A percentile compares a stretch with the other conserved stretches of the same genome.
phyloP scores from a whole-genome alignment of 2,797 vertebrate genomes.

The Protosalanx chinensis region DNA sequence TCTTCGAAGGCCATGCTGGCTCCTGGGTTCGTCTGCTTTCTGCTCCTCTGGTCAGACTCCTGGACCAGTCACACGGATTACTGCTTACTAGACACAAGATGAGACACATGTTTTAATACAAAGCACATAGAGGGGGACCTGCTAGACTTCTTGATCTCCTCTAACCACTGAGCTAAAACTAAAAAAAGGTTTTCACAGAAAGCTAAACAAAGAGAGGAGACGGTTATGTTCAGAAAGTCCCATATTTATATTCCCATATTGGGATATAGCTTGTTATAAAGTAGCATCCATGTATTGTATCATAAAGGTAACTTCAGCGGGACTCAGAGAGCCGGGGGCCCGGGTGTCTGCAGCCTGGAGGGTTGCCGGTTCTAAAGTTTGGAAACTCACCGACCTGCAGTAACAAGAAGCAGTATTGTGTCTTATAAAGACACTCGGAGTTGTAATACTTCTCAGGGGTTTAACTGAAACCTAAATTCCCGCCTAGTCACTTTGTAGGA shows the following conservation, averaged over 20 bases:
- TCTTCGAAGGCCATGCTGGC: slow-evolving; percentile 73
- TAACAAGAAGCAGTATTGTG: background rate
- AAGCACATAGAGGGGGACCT: background rate
- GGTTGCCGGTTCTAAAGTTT: background rate
- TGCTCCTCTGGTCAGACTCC: background rate
- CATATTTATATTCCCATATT: too few relatives aligned
- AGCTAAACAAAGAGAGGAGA: too few relatives aligned
- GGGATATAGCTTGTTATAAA: too few relatives aligned
- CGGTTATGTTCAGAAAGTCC: too few relatives aligned
- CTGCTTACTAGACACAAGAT: slow-evolving; percentile 31
- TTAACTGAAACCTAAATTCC: slow-evolving; percentile 58
- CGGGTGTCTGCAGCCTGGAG: too few relatives aligned
- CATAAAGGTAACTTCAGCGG: too few relatives aligned
- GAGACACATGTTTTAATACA: background rate
- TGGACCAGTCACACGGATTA: slow-evolving; percentile 28
- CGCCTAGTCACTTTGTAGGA: slow-evolving; percentile 72
- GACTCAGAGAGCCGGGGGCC: too few relatives aligned
- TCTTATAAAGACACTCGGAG: background rate
- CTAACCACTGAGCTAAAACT: too few relatives aligned
- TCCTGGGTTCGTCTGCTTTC: slow-evolving; percentile 8
- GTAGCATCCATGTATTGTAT: too few relatives aligned
- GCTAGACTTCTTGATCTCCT: too few relatives aligned
- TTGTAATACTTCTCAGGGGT: background rate
- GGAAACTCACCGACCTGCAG: background rate
- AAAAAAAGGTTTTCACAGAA: too few relatives aligned